These are phyloP conservation scores for Melinopterus prodromus DNA, from an alignment of 2,888 invertebrate species.

Conservation along the genomic window DNA sequence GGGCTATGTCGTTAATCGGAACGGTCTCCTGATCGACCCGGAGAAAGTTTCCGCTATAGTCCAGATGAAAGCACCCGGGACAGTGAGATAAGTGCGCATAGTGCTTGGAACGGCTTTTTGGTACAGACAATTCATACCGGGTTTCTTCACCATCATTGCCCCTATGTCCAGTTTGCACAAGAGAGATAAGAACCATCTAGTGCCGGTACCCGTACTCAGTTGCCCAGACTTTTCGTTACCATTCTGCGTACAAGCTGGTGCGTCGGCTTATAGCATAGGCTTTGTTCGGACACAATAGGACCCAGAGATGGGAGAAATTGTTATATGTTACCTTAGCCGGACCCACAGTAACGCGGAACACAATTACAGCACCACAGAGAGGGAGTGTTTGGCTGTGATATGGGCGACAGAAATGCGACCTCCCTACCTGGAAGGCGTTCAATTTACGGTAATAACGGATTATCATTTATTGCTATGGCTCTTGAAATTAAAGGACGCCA, in stretches of 20 bases:
- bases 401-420: background rate
- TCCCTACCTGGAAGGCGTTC: no score
- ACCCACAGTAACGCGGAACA: conserved; percentile 36
- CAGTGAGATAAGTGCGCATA: conserved; percentile 40
- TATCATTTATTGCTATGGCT: no score
- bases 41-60: conserved; percentile 29
- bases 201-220: conserved; percentile 31
- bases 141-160: background rate
- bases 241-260: conserved; percentile 44
- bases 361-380: conserved; percentile 38
- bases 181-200: conserved; percentile 19
- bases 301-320: conserved; percentile 36
- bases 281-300: conserved; percentile 40
- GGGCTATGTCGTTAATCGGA: conserved; percentile 47
- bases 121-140: conserved; percentile 37
- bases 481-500: no score
- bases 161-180: no score
- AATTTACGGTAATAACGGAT: no score
- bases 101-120: conserved; percentile 43
- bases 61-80: conserved; percentile 45
- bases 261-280: conserved; percentile 41
- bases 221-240: conserved; percentile 33
- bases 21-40: conserved; percentile 39
- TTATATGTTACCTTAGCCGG: conserved; percentile 40
- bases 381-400: conserved; percentile 17